Conservation (phyloP, 2,888 invertebrate species). For the Meliscaeva auricollis region DNA sequence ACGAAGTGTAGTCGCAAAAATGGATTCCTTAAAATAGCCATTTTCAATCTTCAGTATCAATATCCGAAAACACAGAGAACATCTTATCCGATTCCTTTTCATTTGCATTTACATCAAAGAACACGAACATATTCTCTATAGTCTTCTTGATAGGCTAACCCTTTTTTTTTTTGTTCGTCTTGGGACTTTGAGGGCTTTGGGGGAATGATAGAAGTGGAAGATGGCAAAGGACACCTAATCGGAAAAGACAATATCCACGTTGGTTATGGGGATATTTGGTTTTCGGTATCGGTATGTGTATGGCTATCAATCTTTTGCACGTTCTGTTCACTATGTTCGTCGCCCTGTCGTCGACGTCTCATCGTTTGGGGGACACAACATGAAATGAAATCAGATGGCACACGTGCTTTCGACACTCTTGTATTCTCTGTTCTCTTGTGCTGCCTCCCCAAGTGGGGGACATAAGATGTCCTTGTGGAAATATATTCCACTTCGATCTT, state of each 20-base stretch:
- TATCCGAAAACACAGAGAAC: slow-evolving; percentile 55
- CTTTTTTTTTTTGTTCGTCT: slow-evolving; percentile 29
- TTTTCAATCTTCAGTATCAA: slow-evolving; percentile 59
- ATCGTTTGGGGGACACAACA: slow-evolving; percentile 59
- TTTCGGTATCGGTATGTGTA: slow-evolving; percentile 46
- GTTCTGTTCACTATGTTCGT: slow-evolving; percentile 50
- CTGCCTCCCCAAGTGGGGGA: slow-evolving; percentile 20
- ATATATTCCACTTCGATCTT: slow-evolving; percentile 56
- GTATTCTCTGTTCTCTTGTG: slow-evolving; percentile 22
- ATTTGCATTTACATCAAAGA: slow-evolving; percentile 75
- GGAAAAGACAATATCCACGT: slow-evolving; percentile 70
- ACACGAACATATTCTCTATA: slow-evolving; percentile 55
- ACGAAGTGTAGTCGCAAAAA: background rate
- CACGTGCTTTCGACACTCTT: slow-evolving; percentile 71
- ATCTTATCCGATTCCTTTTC: slow-evolving; percentile 60
- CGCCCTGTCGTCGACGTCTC: slow-evolving; percentile 28
- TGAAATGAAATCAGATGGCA: slow-evolving; percentile 70
- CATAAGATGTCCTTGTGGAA: slow-evolving; percentile 29
- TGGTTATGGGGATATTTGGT: slow-evolving; percentile 35
- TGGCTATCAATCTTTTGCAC: slow-evolving; percentile 72
- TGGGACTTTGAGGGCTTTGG: slow-evolving; percentile 18
- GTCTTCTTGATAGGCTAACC: slow-evolving; percentile 39
- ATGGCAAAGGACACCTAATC: slow-evolving; percentile 58
- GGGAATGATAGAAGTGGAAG: slow-evolving; percentile 11
- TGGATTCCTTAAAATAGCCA: slow-evolving; percentile 41